Evolutionary conservation across 92 coral and sea anemone genomes (phyloP), one percentile per base, ranked within the genome.

Genomic region (Siderastrea siderea): DNA sequence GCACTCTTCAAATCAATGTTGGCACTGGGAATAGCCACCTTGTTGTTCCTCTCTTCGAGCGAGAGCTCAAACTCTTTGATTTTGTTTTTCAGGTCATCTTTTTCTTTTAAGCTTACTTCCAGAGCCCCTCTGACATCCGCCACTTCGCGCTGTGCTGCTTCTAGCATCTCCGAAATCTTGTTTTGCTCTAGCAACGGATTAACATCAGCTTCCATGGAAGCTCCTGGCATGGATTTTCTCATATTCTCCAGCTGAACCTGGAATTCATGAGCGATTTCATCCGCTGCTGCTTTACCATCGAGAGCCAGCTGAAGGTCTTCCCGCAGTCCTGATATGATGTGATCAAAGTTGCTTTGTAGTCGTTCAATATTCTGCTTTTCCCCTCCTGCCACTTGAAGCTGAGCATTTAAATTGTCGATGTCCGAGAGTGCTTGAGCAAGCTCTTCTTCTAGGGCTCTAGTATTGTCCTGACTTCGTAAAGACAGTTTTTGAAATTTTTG

Each of bases 291-390:
- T 74, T 91, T 91, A 17, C 93, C 98, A 67, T 90, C 72, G 55
- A 93, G 93, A 0, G 95, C 96, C 55, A 89, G 93, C 58, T 95
- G 96, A 57, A 97, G 75, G 69, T 97, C 99, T 5, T 93, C 96
- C 47, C 98, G 96, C 48, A 97, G 82, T 26, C 99, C 95, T 71
- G 99, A 93, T 19, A 95, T 94, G 72, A 97, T 97, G 77, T 97
- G 96, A 78, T 87, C 94, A 68, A 97, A 97, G 58, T 95, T 89
- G 51, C 81, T 81, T 77, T 90, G 91, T 38, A 97, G 96, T 52
- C 67, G 88, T 11, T 90, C 93, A 65, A 92, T 86, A 54, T 90
- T 94, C 76, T 87, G 94, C 47, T 92, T 88, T 70, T 93, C 96
- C 48, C 84, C 88, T 10, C 43, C 78, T 2, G 94, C 92, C 17